Percentiles rank a stretch among this genome's conserved stretches.
Conservation (phyloP, 2,888 invertebrate genomes). For the Emmelina monodactyla region DNA sequence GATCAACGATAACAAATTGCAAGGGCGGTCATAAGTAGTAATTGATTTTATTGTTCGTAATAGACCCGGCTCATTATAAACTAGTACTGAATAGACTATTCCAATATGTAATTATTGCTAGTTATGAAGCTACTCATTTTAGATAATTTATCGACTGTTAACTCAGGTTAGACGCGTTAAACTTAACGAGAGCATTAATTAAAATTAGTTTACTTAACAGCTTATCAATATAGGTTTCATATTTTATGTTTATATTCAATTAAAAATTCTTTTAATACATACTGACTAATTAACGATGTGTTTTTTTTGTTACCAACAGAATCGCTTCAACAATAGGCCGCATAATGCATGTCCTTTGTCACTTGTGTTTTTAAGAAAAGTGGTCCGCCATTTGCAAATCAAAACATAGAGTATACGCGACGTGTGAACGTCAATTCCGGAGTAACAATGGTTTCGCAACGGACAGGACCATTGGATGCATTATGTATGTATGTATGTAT, state of each 20-base stretch:
- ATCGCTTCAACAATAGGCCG: background rate
- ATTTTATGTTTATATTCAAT: no score
- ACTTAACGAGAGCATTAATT: constrained; percentile 1
- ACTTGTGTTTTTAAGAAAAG: background rate
- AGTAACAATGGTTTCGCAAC: constrained; percentile 20
- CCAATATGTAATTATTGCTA: background rate
- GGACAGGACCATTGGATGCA: constrained; percentile 10
- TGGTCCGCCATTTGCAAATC: background rate
- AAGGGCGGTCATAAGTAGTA: constrained; percentile 17
- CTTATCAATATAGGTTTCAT: no score
- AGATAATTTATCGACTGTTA: background rate
- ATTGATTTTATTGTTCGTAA: constrained; percentile 18
- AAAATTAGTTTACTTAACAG: constrained; percentile 3
- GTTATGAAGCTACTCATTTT: background rate
- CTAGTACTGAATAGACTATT: constrained; percentile 1
- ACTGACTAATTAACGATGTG: no score
- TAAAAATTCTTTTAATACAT: no score
- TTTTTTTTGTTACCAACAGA: no score
- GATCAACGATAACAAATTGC: constrained; percentile 18
- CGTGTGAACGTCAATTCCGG: constrained; percentile 20
- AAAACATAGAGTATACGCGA: constrained; percentile 9
- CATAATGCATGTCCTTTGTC: background rate
- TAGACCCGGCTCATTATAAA: constrained; percentile 8
- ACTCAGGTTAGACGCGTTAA: background rate
- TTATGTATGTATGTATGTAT: constrained; percentile 7